Conservation (phyloP, 2,888 invertebrate species). For the Amphipyra tragopoginis region DNA sequence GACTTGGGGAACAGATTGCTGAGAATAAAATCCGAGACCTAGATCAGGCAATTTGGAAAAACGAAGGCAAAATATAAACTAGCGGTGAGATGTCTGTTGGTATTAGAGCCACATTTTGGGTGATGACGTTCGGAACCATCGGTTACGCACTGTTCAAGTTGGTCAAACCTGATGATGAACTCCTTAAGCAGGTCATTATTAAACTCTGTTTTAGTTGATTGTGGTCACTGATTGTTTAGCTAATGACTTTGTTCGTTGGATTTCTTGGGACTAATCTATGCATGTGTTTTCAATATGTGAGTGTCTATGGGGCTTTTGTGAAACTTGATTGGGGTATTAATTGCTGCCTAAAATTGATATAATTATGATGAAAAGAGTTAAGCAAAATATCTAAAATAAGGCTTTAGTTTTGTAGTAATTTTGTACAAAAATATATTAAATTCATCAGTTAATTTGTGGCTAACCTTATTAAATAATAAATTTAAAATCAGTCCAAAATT, state of each 20-base stretch:
- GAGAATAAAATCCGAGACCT: conserved; percentile 86
- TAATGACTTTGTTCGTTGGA: conserved; percentile 33
- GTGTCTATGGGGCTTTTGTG: conserved; percentile 38
- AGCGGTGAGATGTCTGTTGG: conserved; percentile 84
- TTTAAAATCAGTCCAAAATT: conserved; percentile 9
- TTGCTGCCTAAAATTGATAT: conserved; percentile 1
- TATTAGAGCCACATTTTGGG: conserved; percentile 89
- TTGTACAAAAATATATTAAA: conserved; percentile 6
- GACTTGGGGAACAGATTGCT: conserved; percentile 91
- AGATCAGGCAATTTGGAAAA: conserved; percentile 90
- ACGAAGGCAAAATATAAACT: conserved; percentile 85
- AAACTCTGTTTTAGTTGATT: conserved; percentile 59
- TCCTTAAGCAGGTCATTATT: conserved; percentile 88
- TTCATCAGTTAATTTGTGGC: conserved; percentile 7
- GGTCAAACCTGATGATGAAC: conserved; percentile 88
- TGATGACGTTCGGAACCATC: conserved; percentile 89
- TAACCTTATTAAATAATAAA: not conserved
- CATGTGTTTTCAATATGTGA: conserved; percentile 64
- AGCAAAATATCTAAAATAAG: conserved; percentile 1
- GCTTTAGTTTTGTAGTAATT: conserved; percentile 1
- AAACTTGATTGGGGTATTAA: not conserved
- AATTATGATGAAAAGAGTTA: not conserved
- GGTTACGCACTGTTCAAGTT: conserved; percentile 91
- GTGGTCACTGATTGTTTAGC: conserved; percentile 65
- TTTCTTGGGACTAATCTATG: conserved; percentile 60